Percentiles rank a stretch among this genome's conserved stretches.
phyloP scores from a whole-genome alignment of 2,113 vertebrate genomes.

The Heptranchias perlo region DNA sequence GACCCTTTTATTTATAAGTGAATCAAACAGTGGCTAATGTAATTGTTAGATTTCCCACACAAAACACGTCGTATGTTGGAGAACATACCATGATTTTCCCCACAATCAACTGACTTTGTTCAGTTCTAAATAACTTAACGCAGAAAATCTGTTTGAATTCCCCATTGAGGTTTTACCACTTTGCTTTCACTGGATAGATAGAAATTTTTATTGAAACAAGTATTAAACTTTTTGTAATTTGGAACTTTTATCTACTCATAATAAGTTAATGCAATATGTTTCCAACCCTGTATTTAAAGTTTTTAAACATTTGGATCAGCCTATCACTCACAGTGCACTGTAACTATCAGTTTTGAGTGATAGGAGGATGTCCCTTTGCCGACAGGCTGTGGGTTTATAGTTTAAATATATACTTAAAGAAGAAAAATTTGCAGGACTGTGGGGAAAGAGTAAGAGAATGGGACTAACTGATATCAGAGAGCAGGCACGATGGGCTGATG shows the following conservation, averaged over 20 bases:
- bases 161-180: neutral
- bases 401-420: too few species aligned
- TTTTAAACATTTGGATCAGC: neutral
- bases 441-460: neutral
- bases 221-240: neutral
- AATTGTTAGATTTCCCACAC: neutral
- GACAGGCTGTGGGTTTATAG: neutral
- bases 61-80: neutral
- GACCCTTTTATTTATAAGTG: neutral
- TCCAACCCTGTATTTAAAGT: neutral
- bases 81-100: neutral
- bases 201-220: neutral
- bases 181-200: neutral
- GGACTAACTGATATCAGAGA: neutral
- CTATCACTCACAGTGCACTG: neutral
- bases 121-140: neutral
- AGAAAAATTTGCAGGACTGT: too few species aligned
- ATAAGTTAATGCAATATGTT: neutral
- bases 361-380: neutral
- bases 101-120: neutral
- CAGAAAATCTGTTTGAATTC: neutral
- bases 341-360: neutral
- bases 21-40: neutral
- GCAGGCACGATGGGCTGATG: neutral
- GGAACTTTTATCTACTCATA: neutral